Conservation (phyloP, 2,113 vertebrate species). For the Urocitellus parryii region DNA sequence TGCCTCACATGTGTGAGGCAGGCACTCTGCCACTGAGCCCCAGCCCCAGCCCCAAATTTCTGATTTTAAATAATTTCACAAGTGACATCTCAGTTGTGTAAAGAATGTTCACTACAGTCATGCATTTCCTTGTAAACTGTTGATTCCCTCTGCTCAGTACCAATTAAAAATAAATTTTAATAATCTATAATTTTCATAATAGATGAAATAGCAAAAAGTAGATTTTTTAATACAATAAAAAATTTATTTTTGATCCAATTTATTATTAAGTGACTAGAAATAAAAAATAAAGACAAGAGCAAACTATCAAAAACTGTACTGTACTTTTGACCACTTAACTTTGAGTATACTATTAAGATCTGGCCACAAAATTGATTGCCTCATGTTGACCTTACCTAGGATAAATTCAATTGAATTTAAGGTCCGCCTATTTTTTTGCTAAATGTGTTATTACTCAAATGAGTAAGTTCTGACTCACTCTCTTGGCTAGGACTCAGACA, state of each 20-base stretch:
- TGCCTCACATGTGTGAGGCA: no score
- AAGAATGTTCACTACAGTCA: background rate
- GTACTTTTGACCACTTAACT: background rate
- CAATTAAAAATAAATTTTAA: background rate
- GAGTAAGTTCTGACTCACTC: constrained; percentile 54
- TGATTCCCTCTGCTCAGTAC: background rate
- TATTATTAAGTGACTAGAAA: background rate
- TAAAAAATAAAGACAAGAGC: background rate
- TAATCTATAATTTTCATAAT: background rate
- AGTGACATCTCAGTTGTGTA: background rate
- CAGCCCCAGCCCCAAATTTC: no score
- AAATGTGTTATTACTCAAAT: constrained; percentile 44
- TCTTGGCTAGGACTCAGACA: constrained; percentile 40
- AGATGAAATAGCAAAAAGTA: background rate
- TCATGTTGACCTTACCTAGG: constrained; percentile 3
- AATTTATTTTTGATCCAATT: constrained; percentile 20
- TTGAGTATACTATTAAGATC: constrained; percentile 29
- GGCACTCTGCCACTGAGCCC: no score
- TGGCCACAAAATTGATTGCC: background rate
- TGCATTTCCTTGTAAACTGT: background rate
- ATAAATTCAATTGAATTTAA: constrained; percentile 12
- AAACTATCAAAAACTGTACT: background rate
- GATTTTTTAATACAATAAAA: constrained; percentile 32
- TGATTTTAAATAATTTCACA: constrained; percentile 21
- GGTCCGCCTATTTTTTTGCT: background rate